phyloP scores from a whole-genome alignment of 2,888 invertebrate species.

The Andrena fulva region DNA sequence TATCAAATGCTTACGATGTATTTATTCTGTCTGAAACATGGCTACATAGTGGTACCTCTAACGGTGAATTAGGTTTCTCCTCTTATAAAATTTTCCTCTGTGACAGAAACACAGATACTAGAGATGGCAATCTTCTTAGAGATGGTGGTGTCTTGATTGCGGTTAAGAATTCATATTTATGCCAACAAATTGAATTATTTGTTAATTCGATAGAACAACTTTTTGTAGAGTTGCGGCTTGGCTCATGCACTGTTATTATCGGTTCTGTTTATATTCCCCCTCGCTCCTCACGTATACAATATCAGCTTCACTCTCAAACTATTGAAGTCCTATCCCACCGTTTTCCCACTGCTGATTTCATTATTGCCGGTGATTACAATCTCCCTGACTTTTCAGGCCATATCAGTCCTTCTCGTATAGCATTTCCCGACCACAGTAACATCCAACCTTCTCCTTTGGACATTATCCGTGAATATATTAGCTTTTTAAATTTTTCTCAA shows the following conservation, averaged over 20 bases:
- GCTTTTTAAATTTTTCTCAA: not conserved
- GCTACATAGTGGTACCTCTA: not conserved
- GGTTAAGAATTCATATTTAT: not conserved
- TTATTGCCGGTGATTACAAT: not conserved
- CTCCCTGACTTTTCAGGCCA: not conserved
- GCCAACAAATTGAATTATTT: not conserved
- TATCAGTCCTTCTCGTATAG: not conserved
- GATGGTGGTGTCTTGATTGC: constrained; percentile 7
- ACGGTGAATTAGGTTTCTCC: not conserved
- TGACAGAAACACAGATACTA: not conserved
- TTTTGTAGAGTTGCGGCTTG: not conserved
- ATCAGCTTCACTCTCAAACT: not conserved
- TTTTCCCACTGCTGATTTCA: not conserved
- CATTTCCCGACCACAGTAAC: not conserved
- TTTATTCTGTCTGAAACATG: constrained; percentile 15
- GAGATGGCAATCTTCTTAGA: not conserved
- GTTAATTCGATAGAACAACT: not conserved
- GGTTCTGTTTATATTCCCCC: constrained; percentile 1
- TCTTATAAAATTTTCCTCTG: not conserved
- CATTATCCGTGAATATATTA: not conserved
- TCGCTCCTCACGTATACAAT: not conserved
- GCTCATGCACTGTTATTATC: not conserved
- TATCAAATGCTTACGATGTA: not conserved
- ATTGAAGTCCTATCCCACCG: not conserved
- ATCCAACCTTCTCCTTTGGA: not conserved